Evolutionary conservation across 2,797 vertebrate genomes (phyloP), one percentile per base, ranked within the genome.

Genomic region (Acridotheres tristis): DNA sequence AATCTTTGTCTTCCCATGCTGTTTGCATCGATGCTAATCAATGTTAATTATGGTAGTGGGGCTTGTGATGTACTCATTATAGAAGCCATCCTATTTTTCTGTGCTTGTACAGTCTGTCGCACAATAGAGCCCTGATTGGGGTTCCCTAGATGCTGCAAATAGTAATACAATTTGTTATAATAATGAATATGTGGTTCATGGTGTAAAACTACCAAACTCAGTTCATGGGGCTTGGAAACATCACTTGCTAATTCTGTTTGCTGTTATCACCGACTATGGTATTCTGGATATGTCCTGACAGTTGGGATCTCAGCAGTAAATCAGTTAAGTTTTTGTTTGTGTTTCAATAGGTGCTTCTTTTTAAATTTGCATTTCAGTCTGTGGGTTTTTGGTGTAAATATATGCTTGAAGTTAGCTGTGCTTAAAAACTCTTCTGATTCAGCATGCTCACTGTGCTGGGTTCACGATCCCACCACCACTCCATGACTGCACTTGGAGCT

Each of bases 21-120:
- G 87, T 88, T 96, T 95, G 94, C 94, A 92, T 90, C 45, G 14
- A 83, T 94, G 92, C 85, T 96, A 94, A 93, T 96, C 94, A 93
- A 84, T 93, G 94, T 94, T 97, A 97, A 96, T 95, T 95, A 90
- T 43, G 85, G 92, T 50, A 89, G 92, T 73, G 91, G 96, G 94
- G 82, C 92, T 91, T 96, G 87, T 86, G 89, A 96, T 96, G 76
- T 63, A 88, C 82, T 93, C 90, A 88, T 94, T 95, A 92, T 59
- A 95, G 89, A 48, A 91, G 69, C 92, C 88, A 95, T 95, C 92
- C 76, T 94, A 63, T 96, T 95, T 96, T 85, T 69, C 73, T 84
- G 66, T 63, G 90, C 79, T 89, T 73, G 55, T 88, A 81, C 79
- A 94, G 72, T 65, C 65, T 95, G 73, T 87, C 67, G 85, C 81